Conservation (phyloP, 2,888 invertebrate genomes). For the Tillus elongatus region DNA sequence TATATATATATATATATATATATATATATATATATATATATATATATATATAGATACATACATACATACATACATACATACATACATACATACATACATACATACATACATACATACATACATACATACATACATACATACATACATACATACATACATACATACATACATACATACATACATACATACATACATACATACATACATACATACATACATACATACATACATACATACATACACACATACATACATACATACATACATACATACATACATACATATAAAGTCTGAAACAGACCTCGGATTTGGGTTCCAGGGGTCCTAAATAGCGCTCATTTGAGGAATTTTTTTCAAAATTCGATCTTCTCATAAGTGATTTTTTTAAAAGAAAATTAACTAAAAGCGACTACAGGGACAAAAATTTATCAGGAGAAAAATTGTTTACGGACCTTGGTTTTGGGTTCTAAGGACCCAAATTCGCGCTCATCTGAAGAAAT, state of each 20-base stretch:
- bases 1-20: background rate
- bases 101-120: slow-evolving; percentile 6
- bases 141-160: slow-evolving; percentile 5
- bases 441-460: too few species aligned
- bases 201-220: slow-evolving; percentile 3
- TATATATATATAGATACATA: too few species aligned
- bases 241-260: slow-evolving; percentile 2
- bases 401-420: background rate
- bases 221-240: slow-evolving; percentile 3
- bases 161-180: slow-evolving; percentile 3
- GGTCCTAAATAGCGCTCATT: too few species aligned
- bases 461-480: too few species aligned
- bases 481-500: too few species aligned
- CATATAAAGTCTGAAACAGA: too few species aligned
- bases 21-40: background rate
- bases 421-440: too few species aligned
- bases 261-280: slow-evolving; percentile 3
- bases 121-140: slow-evolving; percentile 4
- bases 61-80: slow-evolving; percentile 5
- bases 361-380: too few species aligned
- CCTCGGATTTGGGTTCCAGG: too few species aligned
- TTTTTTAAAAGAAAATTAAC: too few species aligned
- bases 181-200: slow-evolving; percentile 3
- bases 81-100: slow-evolving; percentile 7
- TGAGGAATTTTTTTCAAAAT: too few species aligned